Conservation (phyloP, 2,113 vertebrate species). For the Zeus faber region DNA sequence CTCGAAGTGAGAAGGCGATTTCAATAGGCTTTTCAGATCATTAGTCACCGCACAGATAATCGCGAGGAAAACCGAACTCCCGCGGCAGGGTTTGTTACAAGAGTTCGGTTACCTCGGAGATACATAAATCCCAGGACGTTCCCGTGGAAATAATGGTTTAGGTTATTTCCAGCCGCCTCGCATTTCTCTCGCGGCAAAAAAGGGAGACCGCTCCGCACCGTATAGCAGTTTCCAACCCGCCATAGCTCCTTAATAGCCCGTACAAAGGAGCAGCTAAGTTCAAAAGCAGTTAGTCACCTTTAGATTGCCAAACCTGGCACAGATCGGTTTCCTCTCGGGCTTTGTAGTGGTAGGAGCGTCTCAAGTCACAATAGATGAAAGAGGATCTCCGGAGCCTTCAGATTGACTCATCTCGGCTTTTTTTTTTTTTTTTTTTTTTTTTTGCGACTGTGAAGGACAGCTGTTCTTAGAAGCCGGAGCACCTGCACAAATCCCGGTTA, state of each 20-base stretch:
- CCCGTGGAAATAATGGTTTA: slow-evolving; percentile 14
- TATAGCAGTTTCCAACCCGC: slow-evolving; percentile 33
- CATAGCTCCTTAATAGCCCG: slow-evolving; percentile 21
- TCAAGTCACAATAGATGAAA: slow-evolving; percentile 69
- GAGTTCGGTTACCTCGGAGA: slow-evolving; percentile 26
- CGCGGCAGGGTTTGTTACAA: slow-evolving; percentile 6
- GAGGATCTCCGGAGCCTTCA: slow-evolving; percentile 54
- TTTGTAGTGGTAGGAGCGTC: slow-evolving; percentile 55
- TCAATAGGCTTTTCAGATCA: background rate
- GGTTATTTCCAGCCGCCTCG: slow-evolving; percentile 14
- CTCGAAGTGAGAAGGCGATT: background rate
- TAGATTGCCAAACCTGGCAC: slow-evolving; percentile 51
- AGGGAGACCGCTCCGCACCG: slow-evolving; percentile 15
- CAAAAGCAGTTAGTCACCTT: slow-evolving; percentile 69
- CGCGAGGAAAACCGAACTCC: background rate
- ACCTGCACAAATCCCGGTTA: slow-evolving; percentile 21
- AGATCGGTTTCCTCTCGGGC: slow-evolving; percentile 61
- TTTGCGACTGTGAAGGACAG: slow-evolving; percentile 53
- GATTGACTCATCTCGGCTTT: slow-evolving; percentile 49
- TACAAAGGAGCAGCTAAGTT: slow-evolving; percentile 55
- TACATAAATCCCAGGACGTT: slow-evolving; percentile 3
- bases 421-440: too few species aligned
- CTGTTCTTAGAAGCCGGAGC: slow-evolving; percentile 33
- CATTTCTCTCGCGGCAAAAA: slow-evolving; percentile 6
- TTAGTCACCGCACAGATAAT: background rate